Evolutionary conservation across 2,888 invertebrate species (phyloP), one percentile per base, ranked within the genome.

Genomic region (Steinernema scapterisci): DNA sequence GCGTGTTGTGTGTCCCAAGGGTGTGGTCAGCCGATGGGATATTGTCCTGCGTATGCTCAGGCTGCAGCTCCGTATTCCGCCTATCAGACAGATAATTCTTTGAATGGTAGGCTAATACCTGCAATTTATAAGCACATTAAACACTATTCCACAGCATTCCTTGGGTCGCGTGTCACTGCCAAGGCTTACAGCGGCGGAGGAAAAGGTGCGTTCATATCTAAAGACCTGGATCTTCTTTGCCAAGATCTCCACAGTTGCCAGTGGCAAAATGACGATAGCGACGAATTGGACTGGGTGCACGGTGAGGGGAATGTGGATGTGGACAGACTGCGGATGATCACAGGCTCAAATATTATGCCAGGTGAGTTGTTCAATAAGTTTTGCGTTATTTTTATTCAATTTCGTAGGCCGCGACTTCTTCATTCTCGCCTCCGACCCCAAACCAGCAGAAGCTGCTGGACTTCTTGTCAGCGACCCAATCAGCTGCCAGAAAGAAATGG

Each of bases 401-500:
- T n/a, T 27, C 73, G 46, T 72, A 83, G 82, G 81, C 25, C 72
- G 73, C 52, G 77, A 75, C 9, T 83, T 83, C 70, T 75, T 83
- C 46, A 79, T 83, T 19, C 77, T 83, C 1, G 81, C 81, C 45
- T 82, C 81, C 13, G 80, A 81, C 74, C 79, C 83, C 11, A 73
- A 81, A 31, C 81, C 81, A 11, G 70, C 77, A 1, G 44, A 74
- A 54, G 81, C 79, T 71, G 76, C 80, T 19, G 83, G 83, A 1
- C 75, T 80, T 46, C 74, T 81, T 31, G 78, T 83, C 44, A 81
- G 81, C 23, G 70, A 78, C 23, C 77, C 81, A n/a, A 83, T 83
- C 76, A 81, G 81, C 45, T 83, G 83, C 74, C 83, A 83, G 74
- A 80, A 81, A 70, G 79, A 81, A 0, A 73, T 80, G 0, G 83